phyloP scores from a whole-genome alignment of 2,888 invertebrate species.

The Athrips mouffetella region DNA sequence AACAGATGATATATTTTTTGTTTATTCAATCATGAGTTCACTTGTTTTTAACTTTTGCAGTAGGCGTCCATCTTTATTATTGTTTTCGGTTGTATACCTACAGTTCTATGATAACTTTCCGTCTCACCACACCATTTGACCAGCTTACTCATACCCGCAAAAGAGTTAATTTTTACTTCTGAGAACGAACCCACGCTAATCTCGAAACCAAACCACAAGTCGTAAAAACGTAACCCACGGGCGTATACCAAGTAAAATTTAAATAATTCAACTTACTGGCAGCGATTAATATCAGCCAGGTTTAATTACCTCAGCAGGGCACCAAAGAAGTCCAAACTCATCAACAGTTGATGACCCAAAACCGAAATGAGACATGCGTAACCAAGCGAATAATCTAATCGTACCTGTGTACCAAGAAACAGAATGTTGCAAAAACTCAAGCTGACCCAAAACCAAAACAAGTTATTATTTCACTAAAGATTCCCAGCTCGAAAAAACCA shows the following conservation, averaged over 20 bases:
- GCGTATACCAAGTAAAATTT: conserved; percentile 53
- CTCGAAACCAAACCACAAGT: conserved; percentile 62
- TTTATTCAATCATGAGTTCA: too few relatives aligned
- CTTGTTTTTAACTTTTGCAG: too few relatives aligned
- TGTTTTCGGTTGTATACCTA: too few relatives aligned
- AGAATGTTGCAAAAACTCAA: conserved; percentile 67
- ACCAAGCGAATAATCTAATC: conserved; percentile 46
- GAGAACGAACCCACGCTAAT: conserved; percentile 64
- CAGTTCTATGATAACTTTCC: too few relatives aligned
- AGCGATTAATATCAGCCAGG: conserved; percentile 62
- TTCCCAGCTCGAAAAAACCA: conserved; percentile 73
- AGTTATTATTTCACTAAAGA: conserved; percentile 64
- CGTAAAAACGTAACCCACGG: conserved; percentile 63
- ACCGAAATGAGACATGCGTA: conserved; percentile 49
- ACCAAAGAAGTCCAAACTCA: conserved; percentile 47
- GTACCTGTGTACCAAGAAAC: conserved; percentile 43
- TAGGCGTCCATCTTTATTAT: too few relatives aligned
- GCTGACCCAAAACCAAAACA: conserved; percentile 53
- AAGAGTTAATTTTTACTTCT: conserved; percentile 61
- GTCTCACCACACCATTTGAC: conserved; percentile 25
- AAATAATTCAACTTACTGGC: conserved; percentile 70
- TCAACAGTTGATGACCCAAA: conserved; percentile 60
- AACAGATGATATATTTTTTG: too few relatives aligned
- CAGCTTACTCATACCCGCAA: conserved; percentile 50
- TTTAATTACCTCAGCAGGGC: conserved; percentile 65